phyloP scores from a whole-genome alignment of 2,113 vertebrate genomes.

The Podiceps cristatus region DNA sequence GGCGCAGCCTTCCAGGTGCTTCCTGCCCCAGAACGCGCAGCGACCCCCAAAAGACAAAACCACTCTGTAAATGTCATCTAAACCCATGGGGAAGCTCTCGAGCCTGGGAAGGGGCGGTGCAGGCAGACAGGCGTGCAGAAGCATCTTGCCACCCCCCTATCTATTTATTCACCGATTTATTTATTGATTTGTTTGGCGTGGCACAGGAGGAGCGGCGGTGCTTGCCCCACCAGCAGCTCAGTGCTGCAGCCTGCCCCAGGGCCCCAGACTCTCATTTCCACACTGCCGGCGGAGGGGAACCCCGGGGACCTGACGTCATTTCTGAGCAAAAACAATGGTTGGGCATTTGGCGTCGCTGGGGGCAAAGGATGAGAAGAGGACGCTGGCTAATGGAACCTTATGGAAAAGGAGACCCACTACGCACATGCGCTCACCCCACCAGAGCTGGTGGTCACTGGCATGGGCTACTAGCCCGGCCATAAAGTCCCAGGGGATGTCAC shows the following conservation, averaged over 20 bases:
- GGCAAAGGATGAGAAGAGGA: neutral
- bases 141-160: neutral
- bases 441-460: accelerated
- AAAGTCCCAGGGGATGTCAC: neutral
- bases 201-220: accelerated
- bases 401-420: neutral
- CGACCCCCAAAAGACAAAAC: neutral
- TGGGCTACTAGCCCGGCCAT: neutral
- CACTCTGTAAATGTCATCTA: neutral
- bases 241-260: accelerated
- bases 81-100: accelerated
- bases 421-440: accelerated
- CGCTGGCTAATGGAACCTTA: neutral
- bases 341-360: accelerated
- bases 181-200: accelerated
- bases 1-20: neutral
- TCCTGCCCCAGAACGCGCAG: accelerated
- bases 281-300: neutral
- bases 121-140: neutral
- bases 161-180: neutral
- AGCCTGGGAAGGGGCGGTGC: accelerated
- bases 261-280: neutral
- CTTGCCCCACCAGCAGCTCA: neutral
- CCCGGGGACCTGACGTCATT: neutral
- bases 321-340: neutral